These are phyloP conservation scores for Drosophila subobscura DNA, from an alignment of 1,140 invertebrate genomes.

Conservation along the genomic window DNA sequence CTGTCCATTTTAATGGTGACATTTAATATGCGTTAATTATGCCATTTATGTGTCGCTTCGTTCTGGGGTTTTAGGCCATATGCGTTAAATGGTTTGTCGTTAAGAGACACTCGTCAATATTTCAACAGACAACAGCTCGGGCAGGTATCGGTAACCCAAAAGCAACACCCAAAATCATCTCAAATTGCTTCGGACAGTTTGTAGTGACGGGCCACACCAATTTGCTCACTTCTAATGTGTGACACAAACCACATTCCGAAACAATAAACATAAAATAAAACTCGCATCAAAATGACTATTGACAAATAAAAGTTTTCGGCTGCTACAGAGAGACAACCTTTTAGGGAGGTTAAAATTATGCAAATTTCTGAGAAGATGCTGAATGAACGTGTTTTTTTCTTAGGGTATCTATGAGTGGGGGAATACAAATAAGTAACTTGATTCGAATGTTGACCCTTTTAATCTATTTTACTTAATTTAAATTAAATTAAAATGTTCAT, in stretches of 20 bases:
- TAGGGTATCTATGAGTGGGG: too few relatives aligned
- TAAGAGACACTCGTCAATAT: slow-evolving; percentile 69
- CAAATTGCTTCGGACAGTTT: slow-evolving; percentile 34
- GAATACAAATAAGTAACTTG: too few relatives aligned
- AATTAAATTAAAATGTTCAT: too few relatives aligned
- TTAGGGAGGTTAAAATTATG: slow-evolving; percentile 4
- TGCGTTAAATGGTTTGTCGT: slow-evolving; percentile 68
- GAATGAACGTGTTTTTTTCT: too few relatives aligned
- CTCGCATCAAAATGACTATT: slow-evolving; percentile 5
- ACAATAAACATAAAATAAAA: slow-evolving; percentile 36
- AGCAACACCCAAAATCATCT: slow-evolving; percentile 38
- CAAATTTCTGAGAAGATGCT: slow-evolving; percentile 5
- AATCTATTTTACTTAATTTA: too few relatives aligned
- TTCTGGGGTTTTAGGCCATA: slow-evolving; percentile 44
- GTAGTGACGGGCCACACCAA: slow-evolving; percentile 6
- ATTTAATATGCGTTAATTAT: slow-evolving; percentile 80
- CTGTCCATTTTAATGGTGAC: slow-evolving; percentile 70
- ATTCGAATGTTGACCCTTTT: too few relatives aligned
- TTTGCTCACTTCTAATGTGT: slow-evolving; percentile 17
- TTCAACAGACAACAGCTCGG: slow-evolving; percentile 38
- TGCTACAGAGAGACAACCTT: slow-evolving; percentile 10
- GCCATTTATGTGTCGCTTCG: slow-evolving; percentile 63
- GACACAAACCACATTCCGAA: slow-evolving; percentile 17
- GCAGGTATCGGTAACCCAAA: slow-evolving; percentile 2
- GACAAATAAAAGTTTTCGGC: slow-evolving; percentile 14